phyloP scores from a whole-genome alignment of 1,140 invertebrate species.

The Colletes latitarsis region DNA sequence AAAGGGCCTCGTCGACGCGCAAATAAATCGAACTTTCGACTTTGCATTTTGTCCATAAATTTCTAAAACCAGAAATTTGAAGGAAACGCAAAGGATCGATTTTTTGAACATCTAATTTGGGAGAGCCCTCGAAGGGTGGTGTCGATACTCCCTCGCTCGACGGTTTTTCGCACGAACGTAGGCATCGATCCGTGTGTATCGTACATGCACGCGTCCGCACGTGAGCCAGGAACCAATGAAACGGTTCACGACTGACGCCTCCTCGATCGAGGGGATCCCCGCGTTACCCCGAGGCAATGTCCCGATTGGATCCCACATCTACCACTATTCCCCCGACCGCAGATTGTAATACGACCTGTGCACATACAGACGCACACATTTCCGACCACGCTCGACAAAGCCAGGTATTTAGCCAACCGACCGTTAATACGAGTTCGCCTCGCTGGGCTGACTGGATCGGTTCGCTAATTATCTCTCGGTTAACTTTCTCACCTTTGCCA shows the following conservation, averaged over 20 bases:
- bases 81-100: too few relatives aligned
- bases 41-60: too few relatives aligned
- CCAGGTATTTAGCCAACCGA: constrained; percentile 55
- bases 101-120: too few relatives aligned
- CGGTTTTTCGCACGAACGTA: constrained; percentile 4
- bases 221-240: constrained; percentile 55
- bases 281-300: constrained; percentile 55
- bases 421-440: constrained; percentile 43
- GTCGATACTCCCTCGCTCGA: neutral
- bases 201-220: neutral
- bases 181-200: constrained; percentile 19
- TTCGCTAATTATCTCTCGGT: constrained; percentile 48
- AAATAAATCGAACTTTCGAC: too few relatives aligned
- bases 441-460: constrained; percentile 34
- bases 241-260: constrained; percentile 64
- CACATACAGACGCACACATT: constrained; percentile 14
- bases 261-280: constrained; percentile 55
- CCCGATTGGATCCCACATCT: constrained; percentile 59
- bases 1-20: too few relatives aligned
- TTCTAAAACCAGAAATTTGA: too few relatives aligned
- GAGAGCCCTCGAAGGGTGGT: too few relatives aligned
- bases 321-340: constrained; percentile 47
- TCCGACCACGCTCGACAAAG: constrained; percentile 36
- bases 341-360: constrained; percentile 52
- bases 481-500: constrained; percentile 36